A percentile compares a stretch with the other conserved stretches of the same genome.
phyloP scores from a whole-genome alignment of 2,888 invertebrate genomes.

The Andrena haemorrhoa region DNA sequence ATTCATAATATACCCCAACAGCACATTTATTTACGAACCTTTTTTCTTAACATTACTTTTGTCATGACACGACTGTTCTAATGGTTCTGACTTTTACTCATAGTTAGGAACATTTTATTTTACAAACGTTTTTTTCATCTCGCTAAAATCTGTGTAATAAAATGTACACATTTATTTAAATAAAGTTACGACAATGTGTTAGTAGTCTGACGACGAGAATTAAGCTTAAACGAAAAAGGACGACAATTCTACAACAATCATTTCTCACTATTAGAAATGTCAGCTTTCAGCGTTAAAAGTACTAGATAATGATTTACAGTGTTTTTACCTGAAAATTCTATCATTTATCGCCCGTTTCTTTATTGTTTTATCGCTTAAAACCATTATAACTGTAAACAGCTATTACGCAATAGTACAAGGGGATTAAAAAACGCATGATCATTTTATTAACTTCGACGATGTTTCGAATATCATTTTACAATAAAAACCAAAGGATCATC shows the following conservation, averaged over 20 bases:
- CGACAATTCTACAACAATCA: background rate
- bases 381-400: background rate
- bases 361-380: background rate
- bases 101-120: background rate
- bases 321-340: background rate
- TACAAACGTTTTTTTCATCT: background rate
- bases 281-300: background rate
- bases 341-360: background rate
- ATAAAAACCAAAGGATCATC: background rate
- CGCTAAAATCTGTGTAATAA: background rate
- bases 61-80: background rate
- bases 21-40: background rate
- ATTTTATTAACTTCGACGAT: background rate
- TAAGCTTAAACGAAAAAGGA: background rate
- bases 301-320: background rate
- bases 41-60: background rate
- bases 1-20: background rate
- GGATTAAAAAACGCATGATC: background rate
- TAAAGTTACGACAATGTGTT: background rate
- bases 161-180: background rate
- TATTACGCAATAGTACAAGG: background rate
- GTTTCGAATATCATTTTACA: background rate
- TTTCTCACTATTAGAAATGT: background rate
- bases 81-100: background rate
- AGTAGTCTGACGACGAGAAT: background rate